phyloP scores from a whole-genome alignment of 2,797 vertebrate species.

The Picus viridis region DNA sequence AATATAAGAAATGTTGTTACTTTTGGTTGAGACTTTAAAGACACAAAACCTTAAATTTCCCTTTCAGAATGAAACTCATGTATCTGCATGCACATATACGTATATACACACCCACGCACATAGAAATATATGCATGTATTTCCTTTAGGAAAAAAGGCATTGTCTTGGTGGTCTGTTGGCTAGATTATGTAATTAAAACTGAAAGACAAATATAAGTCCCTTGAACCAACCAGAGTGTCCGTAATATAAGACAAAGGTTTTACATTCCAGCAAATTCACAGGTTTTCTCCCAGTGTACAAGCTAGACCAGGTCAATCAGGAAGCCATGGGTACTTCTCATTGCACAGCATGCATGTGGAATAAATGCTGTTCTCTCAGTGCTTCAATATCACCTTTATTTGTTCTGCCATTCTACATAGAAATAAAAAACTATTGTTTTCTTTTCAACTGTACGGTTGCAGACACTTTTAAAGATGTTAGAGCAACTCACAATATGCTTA shows the following conservation, averaged over 20 bases:
- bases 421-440: background rate
- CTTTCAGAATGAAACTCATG: background rate
- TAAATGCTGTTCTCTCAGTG: background rate
- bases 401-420: background rate
- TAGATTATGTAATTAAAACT: background rate
- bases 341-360: background rate
- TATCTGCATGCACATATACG: background rate
- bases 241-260: background rate
- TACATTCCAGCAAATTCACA: background rate
- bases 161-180: background rate
- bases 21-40: background rate
- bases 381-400: background rate
- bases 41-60: background rate
- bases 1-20: background rate
- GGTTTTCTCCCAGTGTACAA: background rate
- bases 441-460: background rate
- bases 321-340: background rate
- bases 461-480: background rate
- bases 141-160: background rate
- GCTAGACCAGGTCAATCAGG: background rate
- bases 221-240: background rate
- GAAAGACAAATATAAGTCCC: background rate
- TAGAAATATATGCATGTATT: background rate
- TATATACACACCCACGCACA: fast-evolving
- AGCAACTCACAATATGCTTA: background rate